Base-by-base conservation (phyloP, 2,797 vertebrate species). In the Crenichthys baileyi region DNA sequence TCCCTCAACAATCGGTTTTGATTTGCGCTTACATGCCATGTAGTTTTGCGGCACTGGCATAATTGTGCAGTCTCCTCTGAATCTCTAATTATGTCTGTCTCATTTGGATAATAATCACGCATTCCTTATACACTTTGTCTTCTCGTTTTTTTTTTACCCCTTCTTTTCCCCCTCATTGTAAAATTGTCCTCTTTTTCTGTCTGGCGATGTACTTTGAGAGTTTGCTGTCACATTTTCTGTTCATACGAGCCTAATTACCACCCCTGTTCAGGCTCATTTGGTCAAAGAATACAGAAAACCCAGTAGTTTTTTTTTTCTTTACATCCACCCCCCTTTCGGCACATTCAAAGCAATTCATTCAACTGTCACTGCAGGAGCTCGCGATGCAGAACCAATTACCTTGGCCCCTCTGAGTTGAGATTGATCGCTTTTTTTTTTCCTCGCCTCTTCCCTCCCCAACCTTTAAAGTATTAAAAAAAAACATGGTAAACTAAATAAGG, bases 311-410 rank as follows among this genome's bases (percentile, higher is more conserved):
- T 89, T 89, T 83, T 88, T 84, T 86, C 84, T 89, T 83, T 87
- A 84, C 87, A 87, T 83, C 79, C 85, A 79, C 53, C 78, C 89
- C 85, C 83, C 87, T 84, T 91, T 92, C 82, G 73, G 91, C 83
- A 81, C 92, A 95, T 95, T 96, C 94, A 95, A 93, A 96, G 95
- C 95, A 94, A 95, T 96, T 96, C 94, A 96, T 96, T 96, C 94
- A 96, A 94, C 95, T 96, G 95, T 96, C 96, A 96, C 94, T 94
- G 93, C 93, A 92, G 89, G 89, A 92, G 89, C 91, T 94, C 93
- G 90, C 89, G 94, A 96, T 96, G 96, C 96, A 96, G 94, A 96
- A 96, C 95, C 96, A 96, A 96, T 96, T 96, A 96, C 94, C 92
- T 95, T 93, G 85, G 93, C 91, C 93, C 92, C 94, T 94, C 92